Base-by-base conservation (phyloP, 1,140 invertebrate genomes). In the Drosophila tristis region DNA sequence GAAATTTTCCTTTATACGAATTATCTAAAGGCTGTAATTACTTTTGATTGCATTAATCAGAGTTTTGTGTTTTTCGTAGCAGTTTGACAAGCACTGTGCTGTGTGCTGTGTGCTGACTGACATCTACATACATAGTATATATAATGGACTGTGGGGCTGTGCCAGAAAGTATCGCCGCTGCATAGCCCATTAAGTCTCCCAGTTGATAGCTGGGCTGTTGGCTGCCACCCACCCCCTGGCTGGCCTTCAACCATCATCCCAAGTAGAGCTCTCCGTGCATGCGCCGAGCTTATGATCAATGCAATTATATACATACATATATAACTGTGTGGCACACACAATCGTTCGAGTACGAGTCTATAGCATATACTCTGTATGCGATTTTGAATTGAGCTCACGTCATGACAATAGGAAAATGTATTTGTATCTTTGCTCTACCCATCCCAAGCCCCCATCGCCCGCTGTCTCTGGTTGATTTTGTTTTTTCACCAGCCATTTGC, bases 341-440 rank as follows among this genome's bases (percentile, higher is more conserved):
- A 20, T 66, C 62, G 49, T 31, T 26, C 35, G 39, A 55, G 48
- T 26, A 25, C 42, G 23, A 26, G 8, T 50, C 31, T 39, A 44
- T 29, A 47, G 42, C 49, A 49, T 35, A 59, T 66, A 64, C 26
- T 29, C 26, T 25, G 26, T 55, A 65, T 80, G 57, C 49, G 63
- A 78, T 75, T 87, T 81, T 81, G 65, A 87, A 81, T 81, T 80
- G 82, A 58, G 81, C 68, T 64, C 81, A 75, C 78, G 82, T 81
- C 82, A 87, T 86, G 67, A 81, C 65, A 81, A 70, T 71, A 56
- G 44, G 26, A 49, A 74, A 57, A 70, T 60, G 45, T 64, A 39
- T 39, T 11, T 39, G 43, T 56, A 47, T 39, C 45, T 73, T 43
- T 64, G 44, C 45, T 43, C 42, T 29, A 20, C 29, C 25, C 72